Percentiles rank a stretch among this genome's conserved stretches.
These are phyloP conservation scores for Eueides isabella DNA, from an alignment of 1,140 invertebrate species.

Conservation along the genomic window DNA sequence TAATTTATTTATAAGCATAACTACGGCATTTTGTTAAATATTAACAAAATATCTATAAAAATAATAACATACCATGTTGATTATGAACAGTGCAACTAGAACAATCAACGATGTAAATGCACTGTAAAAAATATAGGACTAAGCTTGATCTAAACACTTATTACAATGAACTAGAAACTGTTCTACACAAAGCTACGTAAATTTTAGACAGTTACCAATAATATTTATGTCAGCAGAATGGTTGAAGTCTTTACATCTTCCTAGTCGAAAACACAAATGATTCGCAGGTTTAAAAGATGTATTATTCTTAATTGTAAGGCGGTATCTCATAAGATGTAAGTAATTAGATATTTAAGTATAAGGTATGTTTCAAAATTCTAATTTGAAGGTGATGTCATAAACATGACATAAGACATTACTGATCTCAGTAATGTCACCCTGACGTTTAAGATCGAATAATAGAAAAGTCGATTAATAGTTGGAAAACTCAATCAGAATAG, in stretches of 20 bases:
- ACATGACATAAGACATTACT: background rate
- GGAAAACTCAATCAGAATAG: background rate
- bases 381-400: background rate
- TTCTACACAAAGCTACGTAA: background rate
- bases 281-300: background rate
- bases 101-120: conserved; percentile 17
- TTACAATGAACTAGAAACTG: background rate
- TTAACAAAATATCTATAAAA: background rate
- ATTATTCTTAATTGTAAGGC: background rate
- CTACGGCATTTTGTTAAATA: background rate
- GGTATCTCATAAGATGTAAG: background rate
- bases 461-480: background rate
- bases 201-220: background rate
- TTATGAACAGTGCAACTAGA: conserved; percentile 14
- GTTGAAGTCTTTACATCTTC: background rate
- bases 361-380: background rate
- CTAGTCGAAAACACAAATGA: background rate
- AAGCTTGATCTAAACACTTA: conserved; percentile 5
- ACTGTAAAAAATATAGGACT: conserved; percentile 10
- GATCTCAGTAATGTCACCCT: background rate
- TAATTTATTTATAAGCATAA: background rate
- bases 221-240: conserved; percentile 2
- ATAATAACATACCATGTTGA: conserved; percentile 27
- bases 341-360: no score
- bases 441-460: background rate